Base-by-base conservation (phyloP, 2,888 invertebrate genomes). In the Agriopis aurantiaria region DNA sequence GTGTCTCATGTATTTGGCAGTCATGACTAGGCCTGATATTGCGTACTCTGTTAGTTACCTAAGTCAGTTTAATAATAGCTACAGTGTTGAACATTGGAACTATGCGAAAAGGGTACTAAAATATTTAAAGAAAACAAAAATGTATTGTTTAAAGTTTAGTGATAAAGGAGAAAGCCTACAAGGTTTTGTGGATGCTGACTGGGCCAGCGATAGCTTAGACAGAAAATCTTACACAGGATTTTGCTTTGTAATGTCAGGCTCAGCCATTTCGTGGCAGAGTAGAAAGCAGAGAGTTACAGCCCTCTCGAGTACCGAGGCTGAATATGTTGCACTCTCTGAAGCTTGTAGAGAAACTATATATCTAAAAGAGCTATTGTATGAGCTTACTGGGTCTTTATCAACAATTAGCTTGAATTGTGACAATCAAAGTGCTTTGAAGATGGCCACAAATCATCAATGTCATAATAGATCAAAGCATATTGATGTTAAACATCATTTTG, bases 221-320 rank as follows among this genome's bases (percentile, higher is more conserved):
- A 68, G 75, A n/a, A 56, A 49, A 10, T 73, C 73, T 3, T 72
- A 70, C 55, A 73, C 71, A 33, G 73, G 75, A 6, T 73, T 55
- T 48, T 68, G 62, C 52, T 72, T 75, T 40, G 48, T 40, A 0
- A 10, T 70, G 53, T 64, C 66, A 12, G 62, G 62, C 0, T 59
- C 56, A 12, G 62, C 51, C 7, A 40, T 75, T 6, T 73, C 73
- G 9, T 75, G 69, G 68, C 55, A 73, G 49, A 65, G 59, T 17
- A 59, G 48, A 17, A 73, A 73, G 14, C 71, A 64, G 40, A 12
- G 48, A 48, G 48, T 48, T 12, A 48, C 48, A 60, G 12, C 48
- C n/a, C 48, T 48, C 12, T 48, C 48, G 5, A 48, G 48, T 12
- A 48, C n/a, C n/a, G 48, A 63, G 40, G 14, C 52, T 11, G 41